Evolutionary conservation across 2,888 invertebrate genomes (phyloP).

Genomic region (Noctua pronuba): DNA sequence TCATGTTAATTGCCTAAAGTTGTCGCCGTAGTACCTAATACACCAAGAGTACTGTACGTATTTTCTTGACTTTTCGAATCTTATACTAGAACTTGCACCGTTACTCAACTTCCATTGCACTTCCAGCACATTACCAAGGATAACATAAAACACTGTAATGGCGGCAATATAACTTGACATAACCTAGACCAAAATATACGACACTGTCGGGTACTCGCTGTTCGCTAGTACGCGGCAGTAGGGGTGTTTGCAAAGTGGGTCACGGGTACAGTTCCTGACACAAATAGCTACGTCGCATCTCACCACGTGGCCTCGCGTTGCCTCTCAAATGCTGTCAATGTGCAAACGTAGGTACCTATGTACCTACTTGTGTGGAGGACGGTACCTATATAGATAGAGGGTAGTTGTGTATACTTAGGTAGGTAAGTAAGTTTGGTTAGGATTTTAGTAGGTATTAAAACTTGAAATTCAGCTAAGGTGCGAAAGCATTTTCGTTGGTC

Average conservation of each 20-base stretch:
- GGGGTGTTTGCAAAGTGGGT: slow-evolving; percentile 86
- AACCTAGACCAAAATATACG: slow-evolving; percentile 88
- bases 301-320: slow-evolving; percentile 83
- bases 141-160: slow-evolving; percentile 67
- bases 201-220: slow-evolving; percentile 69
- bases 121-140: slow-evolving; percentile 56
- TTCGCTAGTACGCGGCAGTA: slow-evolving; percentile 72
- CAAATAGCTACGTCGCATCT: slow-evolving; percentile 87
- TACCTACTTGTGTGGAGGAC: slow-evolving; percentile 33
- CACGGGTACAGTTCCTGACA: slow-evolving; percentile 90
- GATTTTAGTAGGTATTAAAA: slow-evolving; percentile 7
- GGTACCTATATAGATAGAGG: slow-evolving; percentile 3
- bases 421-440: neutral
- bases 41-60: neutral
- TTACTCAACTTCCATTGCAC: slow-evolving; percentile 43
- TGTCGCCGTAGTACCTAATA: neutral
- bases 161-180: slow-evolving; percentile 76
- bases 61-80: slow-evolving; percentile 12
- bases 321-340: slow-evolving; percentile 76
- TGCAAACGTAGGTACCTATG: slow-evolving; percentile 50
- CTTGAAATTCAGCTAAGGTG: neutral
- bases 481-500: neutral
- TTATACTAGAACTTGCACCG: slow-evolving; percentile 14
- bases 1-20: neutral
- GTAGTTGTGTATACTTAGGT: slow-evolving; percentile 14